Evolutionary conservation across 1,140 invertebrate genomes (phyloP), one percentile per base, ranked within the genome.

Genomic region (Brachionus angularis): DNA sequence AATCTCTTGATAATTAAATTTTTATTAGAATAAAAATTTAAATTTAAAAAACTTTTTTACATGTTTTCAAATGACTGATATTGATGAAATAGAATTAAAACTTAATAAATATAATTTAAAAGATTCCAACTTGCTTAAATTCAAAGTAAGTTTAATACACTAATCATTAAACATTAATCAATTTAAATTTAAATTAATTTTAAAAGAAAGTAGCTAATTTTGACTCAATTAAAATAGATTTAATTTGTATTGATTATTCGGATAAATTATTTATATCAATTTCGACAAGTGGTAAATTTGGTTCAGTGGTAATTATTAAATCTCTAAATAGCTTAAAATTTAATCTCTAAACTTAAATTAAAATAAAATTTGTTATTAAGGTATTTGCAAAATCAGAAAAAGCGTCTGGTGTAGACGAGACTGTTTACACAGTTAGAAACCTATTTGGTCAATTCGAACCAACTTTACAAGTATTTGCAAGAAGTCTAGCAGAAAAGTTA

Each of bases 191-290:
- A 14, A 5, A 14, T 18, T 44, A 5, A 34, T 33, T 33, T 29
- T 46, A 18, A 33, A 27, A 67, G 62, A 67, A 47, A 67, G n/a
- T 23, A 34, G 31, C 47, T 12, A 29, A 23, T 25, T 34, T 67
- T 16, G 25, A 67, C 23, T 33, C 27, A 12, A 27, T 10, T 10
- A 67, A 46, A 34, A 33, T 67, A 16, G 62, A 67, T 47, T 14
- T 67, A 21, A 36, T 67, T 67, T 67, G 62, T 23, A 67, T 67
- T 34, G 62, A 67, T 50, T 67, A 67, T 67, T 47, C 62, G 21
- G 47, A 67, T 23, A 67, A 67, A 47, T 21, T 67, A 2, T 67
- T 67, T 18, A 46, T 67, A 33, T 67, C 62, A 23, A 18, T 67
- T 12, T 67, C 62, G n/a, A 67, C 42, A 14, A 50, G 33, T 29